Conservation (phyloP, 2,888 invertebrate genomes). For the Ptychoptera albimana region DNA sequence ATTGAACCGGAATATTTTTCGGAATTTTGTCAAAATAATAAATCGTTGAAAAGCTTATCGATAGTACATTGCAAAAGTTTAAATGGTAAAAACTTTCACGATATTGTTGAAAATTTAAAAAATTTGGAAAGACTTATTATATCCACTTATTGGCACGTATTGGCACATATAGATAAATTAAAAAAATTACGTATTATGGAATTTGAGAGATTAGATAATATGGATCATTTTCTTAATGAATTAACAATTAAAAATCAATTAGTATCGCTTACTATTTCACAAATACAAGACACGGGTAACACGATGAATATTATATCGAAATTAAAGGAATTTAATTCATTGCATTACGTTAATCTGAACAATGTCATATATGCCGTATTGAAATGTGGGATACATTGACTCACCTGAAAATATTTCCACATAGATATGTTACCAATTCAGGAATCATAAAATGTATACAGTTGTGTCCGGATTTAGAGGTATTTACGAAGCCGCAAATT, state of each 20-base stretch:
- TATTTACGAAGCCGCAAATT: too few species aligned
- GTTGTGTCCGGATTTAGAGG: too few species aligned
- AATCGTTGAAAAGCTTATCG: neutral
- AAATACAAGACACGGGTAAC: neutral
- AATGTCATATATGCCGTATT: neutral
- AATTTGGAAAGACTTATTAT: neutral
- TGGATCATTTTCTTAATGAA: neutral
- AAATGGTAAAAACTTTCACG: neutral
- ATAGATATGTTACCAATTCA: neutral
- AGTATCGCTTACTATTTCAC: neutral
- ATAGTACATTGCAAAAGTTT: neutral
- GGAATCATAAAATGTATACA: neutral
- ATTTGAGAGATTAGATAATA: neutral
- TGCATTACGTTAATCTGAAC: too few species aligned
- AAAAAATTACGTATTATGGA: conserved; percentile 1
- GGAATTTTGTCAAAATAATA: neutral
- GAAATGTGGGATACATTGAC: neutral
- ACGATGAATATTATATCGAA: neutral
- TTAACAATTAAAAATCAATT: neutral
- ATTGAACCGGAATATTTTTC: neutral
- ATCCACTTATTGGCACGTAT: neutral
- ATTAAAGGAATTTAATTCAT: neutral
- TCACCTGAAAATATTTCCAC: neutral
- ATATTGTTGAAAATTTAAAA: neutral
- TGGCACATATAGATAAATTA: neutral